These are phyloP conservation scores for Parasteatoda tepidariorum DNA, from an alignment of 1,140 invertebrate species.

Conservation along the genomic window DNA sequence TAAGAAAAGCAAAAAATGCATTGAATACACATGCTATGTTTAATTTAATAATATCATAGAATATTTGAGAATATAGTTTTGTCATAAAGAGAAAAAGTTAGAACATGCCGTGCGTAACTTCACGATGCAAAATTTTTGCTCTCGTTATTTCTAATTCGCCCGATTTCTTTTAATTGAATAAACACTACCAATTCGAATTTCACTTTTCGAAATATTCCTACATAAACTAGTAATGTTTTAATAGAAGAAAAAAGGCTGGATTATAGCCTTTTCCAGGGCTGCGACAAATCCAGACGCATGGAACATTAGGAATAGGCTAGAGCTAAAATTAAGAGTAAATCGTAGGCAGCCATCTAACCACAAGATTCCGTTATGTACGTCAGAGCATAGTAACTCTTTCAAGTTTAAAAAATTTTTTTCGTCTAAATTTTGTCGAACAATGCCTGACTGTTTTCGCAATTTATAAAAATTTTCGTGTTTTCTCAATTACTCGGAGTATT, in stretches of 20 bases:
- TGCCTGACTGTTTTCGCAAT: not conserved
- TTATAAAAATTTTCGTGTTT: not conserved
- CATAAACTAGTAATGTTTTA: conserved; percentile 38
- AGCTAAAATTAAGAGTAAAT: conserved; percentile 15
- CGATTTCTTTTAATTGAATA: conserved; percentile 20
- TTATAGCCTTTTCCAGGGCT: conserved; percentile 32
- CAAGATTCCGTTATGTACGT: too few species aligned
- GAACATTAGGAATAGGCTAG: conserved; percentile 4
- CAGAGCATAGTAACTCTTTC: not conserved
- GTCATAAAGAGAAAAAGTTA: conserved; percentile 37
- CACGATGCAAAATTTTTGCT: conserved; percentile 59
- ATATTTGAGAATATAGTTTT: conserved; percentile 32
- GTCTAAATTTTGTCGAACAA: not conserved
- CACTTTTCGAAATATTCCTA: conserved; percentile 49
- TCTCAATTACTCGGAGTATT: not conserved
- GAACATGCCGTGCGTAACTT: conserved; percentile 45
- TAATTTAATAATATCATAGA: conserved; percentile 23
- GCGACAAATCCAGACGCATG: conserved; percentile 47
- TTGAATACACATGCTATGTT: conserved; percentile 37
- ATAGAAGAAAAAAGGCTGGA: conserved; percentile 21
- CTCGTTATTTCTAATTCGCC: conserved; percentile 56
- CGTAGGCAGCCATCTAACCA: conserved; percentile 14
- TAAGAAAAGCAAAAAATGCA: conserved; percentile 23
- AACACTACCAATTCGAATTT: conserved; percentile 52
- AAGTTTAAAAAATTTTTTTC: not conserved